Percentiles rank a stretch among this genome's conserved stretches.
phyloP scores from a whole-genome alignment of 2,797 vertebrate species.

The Rhadinocentrus ornatus region DNA sequence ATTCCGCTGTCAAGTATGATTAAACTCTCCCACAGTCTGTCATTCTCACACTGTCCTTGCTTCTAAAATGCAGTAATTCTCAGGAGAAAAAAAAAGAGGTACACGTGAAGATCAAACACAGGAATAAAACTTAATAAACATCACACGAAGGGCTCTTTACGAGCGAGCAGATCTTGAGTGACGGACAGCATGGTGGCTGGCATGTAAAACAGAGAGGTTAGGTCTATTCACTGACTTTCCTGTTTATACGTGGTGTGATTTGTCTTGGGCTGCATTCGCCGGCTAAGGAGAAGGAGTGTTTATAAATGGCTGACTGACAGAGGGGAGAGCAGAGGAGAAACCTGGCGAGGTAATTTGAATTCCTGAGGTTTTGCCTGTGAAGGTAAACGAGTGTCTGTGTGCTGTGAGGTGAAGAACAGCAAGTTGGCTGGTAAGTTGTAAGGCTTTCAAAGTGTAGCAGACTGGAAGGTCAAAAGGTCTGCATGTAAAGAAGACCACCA shows the following conservation, averaged over 20 bases:
- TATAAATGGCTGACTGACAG: slow-evolving; percentile 65
- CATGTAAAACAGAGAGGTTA: slow-evolving; percentile 58
- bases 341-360: slow-evolving; percentile 26
- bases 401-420: slow-evolving; percentile 33
- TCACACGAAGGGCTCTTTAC: slow-evolving; percentile 54
- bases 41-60: slow-evolving; percentile 47
- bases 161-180: slow-evolving; percentile 60
- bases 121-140: slow-evolving; percentile 67
- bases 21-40: slow-evolving; percentile 61
- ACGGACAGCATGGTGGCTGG: slow-evolving; percentile 64
- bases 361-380: slow-evolving; percentile 44
- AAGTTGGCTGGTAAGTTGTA: slow-evolving; percentile 5
- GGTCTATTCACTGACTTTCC: slow-evolving; percentile 73
- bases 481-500: not conserved
- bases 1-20: slow-evolving; percentile 63
- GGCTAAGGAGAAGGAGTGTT: slow-evolving; percentile 53
- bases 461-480: not conserved
- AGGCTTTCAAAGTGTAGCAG: slow-evolving; percentile 8
- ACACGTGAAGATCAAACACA: slow-evolving; percentile 57
- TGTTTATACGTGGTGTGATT: slow-evolving; percentile 71
- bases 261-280: slow-evolving; percentile 42
- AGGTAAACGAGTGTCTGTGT: slow-evolving; percentile 28
- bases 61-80: slow-evolving; percentile 30
- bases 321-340: slow-evolving; percentile 30
- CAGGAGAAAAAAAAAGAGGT: slow-evolving; percentile 13